Conservation (phyloP, 2,888 invertebrate species). For the Tetragonula carbonaria region DNA sequence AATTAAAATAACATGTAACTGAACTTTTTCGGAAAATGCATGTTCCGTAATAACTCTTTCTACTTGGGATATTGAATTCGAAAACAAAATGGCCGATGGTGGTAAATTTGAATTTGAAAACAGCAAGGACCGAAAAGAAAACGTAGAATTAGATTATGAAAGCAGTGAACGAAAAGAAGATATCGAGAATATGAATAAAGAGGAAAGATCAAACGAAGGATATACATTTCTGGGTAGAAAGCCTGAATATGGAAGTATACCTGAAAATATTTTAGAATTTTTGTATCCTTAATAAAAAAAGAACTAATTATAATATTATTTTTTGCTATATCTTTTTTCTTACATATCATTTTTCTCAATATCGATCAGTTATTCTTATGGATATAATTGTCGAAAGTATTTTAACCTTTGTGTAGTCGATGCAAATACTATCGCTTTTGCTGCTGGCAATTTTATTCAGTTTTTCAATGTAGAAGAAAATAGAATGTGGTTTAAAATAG, state of each 20-base stretch:
- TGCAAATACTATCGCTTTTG: conserved; percentile 90
- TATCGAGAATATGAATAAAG: background rate
- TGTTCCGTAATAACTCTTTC: background rate
- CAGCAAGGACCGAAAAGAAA: background rate
- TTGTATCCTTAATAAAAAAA: conserved; percentile 49
- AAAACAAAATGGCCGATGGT: conserved; percentile 46
- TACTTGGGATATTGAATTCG: background rate
- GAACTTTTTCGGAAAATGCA: conserved; percentile 4
- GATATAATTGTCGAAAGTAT: conserved; percentile 92
- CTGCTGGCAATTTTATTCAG: conserved; percentile 92
- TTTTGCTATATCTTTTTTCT: background rate
- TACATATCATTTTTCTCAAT: conserved; percentile 28
- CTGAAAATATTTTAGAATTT: conserved; percentile 39
- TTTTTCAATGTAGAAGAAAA: conserved; percentile 89
- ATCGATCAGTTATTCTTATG: conserved; percentile 90
- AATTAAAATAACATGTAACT: background rate
- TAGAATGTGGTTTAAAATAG: conserved; percentile 89
- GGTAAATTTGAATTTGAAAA: conserved; percentile 30
- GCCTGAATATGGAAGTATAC: conserved; percentile 27
- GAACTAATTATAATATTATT: background rate
- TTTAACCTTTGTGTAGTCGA: conserved; percentile 93
- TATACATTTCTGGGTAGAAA: conserved; percentile 25
- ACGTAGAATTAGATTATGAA: background rate
- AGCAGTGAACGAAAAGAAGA: background rate
- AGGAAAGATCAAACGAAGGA: background rate